Evolutionary conservation across 1,140 invertebrate species (phyloP).

Genomic region (Paracyclopina nana): DNA sequence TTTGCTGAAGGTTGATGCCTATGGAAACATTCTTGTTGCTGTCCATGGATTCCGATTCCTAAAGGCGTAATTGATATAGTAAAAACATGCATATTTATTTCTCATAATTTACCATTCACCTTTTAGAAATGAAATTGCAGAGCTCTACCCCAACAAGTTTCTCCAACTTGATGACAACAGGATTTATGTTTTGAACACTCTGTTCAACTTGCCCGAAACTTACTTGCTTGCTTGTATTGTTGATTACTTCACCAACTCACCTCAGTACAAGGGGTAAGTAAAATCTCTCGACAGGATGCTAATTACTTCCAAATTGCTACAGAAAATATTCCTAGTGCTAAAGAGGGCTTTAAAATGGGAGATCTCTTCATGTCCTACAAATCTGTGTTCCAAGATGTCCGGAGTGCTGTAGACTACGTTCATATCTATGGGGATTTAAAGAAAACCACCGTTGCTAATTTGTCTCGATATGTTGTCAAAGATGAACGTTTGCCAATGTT

Average conservation of each 20-base stretch:
- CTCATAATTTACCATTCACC: no score
- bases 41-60: constrained; percentile 93
- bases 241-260: constrained; percentile 74
- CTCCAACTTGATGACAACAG: constrained; percentile 77
- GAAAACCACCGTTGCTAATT: constrained; percentile 60
- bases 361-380: constrained; percentile 94
- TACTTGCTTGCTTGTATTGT: constrained; percentile 85
- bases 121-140: constrained; percentile 72
- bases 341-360: constrained; percentile 70
- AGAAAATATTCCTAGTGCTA: no score
- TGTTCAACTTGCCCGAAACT: constrained; percentile 94
- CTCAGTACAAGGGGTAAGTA: constrained; percentile 10
- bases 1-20: constrained; percentile 89
- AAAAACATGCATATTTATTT: constrained; percentile 17
- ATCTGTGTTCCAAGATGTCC: constrained; percentile 91
- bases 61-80: constrained; percentile 58
- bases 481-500: constrained; percentile 74
- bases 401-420: constrained; percentile 77
- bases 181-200: constrained; percentile 85
- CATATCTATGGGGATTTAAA: constrained; percentile 75
- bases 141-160: constrained; percentile 96
- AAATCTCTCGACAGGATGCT: no score
- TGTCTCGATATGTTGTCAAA: constrained; percentile 83
- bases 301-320: no score
- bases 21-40: constrained; percentile 92